Conservation (phyloP, 1,140 invertebrate species). For the Nymphalis io region DNA sequence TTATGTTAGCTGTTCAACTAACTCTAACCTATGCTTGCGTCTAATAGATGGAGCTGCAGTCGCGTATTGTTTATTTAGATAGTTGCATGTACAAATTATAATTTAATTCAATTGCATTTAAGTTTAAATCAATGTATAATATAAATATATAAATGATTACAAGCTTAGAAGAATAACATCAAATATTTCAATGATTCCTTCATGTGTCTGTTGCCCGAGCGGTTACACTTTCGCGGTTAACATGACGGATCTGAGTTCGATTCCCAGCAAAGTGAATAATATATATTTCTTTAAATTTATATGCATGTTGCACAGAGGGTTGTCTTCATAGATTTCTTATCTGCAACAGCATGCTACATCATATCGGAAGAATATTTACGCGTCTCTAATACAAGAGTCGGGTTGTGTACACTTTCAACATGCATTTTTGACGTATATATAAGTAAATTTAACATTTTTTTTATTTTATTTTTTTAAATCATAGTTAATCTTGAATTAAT, state of each 20-base stretch:
- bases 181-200: not conserved
- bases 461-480: too few relatives aligned
- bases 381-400: conserved; percentile 32
- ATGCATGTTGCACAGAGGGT: conserved; percentile 59
- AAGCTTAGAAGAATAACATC: not conserved
- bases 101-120: too few relatives aligned
- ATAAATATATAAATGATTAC: not conserved
- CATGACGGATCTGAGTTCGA: not conserved
- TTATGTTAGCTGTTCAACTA: too few relatives aligned
- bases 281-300: not conserved
- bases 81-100: too few relatives aligned
- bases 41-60: too few relatives aligned
- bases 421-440: conserved; percentile 22
- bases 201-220: not conserved
- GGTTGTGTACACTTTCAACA: conserved; percentile 66
- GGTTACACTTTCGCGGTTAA: not conserved
- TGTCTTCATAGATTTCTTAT: conserved; percentile 42
- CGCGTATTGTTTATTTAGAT: too few relatives aligned
- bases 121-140: too few relatives aligned
- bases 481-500: not conserved
- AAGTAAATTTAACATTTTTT: too few relatives aligned
- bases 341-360: conserved; percentile 66
- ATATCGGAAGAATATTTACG: conserved; percentile 52
- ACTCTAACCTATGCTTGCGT: too few relatives aligned
- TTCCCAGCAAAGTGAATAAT: not conserved